Base-by-base conservation (phyloP, 37 sponge, comb jelly and placozoan species). In the Haliclona indistincta region DNA sequence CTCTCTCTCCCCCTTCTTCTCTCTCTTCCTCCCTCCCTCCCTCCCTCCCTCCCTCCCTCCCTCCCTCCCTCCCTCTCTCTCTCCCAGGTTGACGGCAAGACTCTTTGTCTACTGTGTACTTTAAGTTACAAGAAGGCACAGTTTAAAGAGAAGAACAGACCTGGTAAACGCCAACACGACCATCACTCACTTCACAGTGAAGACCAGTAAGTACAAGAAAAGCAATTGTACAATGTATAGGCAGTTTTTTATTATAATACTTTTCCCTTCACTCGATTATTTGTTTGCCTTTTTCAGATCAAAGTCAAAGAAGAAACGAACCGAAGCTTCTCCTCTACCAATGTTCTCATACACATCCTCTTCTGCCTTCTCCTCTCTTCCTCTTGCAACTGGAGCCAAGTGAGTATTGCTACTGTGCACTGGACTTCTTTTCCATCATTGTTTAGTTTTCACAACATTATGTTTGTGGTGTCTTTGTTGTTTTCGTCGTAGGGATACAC, bases 61-160 rank as follows among this genome's bases (percentile, higher is more conserved):
- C 4, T 3, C 73, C 11, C 4, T 28, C 56, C 32, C 45, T 45
- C 43, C 13, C 13, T 29, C 70, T 36, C 34, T 38, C 56, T 49
- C 51, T n/a, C 33, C 6, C 45, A 91, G 92, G 92, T 91, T 43
- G 83, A 82, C 55, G 94, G 89, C 25, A 73, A 86, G 72, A 79
- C 84, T 8, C 60, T 93, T 22, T 93, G 94, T 58, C 78, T 85
- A 0, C 42, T 93, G 37, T 93, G 94, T 42, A 93, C 94, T 39
- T 70, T 93, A 43, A 84, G 78, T 42, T 88, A 81, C 71, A 93
- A 89, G 76, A 93, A 89, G 73, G 77, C 83, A 15, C 70, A 65
- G 70, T 77, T 84, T 53, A 83, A 81, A 52, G 75, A 67, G 78
- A 81, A 75, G 60, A 60, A 43, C 19, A 30, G 70, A 8, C 54